Conservation (phyloP, 2,797 vertebrate genomes). For the Chromis chromis region DNA sequence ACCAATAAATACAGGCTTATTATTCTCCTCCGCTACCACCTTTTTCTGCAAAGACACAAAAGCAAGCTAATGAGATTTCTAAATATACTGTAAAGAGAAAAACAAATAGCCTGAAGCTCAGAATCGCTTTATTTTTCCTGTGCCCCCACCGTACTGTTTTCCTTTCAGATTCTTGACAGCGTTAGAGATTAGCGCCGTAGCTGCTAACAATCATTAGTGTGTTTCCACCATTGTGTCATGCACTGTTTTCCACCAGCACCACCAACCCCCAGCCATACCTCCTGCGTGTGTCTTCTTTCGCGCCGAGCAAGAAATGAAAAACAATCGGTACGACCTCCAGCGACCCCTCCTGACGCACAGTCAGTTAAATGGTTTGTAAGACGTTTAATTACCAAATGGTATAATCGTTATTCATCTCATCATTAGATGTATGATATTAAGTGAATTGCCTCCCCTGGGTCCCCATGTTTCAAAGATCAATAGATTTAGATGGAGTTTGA, state of each 20-base stretch:
- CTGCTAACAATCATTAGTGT: conserved; percentile 80
- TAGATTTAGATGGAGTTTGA: conserved; percentile 92
- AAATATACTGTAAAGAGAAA: conserved; percentile 44
- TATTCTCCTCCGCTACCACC: conserved; percentile 41
- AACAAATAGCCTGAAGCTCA: conserved; percentile 6
- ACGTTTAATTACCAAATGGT: conserved; percentile 98
- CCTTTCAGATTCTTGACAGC: conserved; percentile 79
- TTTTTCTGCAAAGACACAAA: conserved; percentile 53
- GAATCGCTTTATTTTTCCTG: conserved; percentile 69
- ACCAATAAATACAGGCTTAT: conserved; percentile 47
- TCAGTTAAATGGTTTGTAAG: conserved; percentile 97
- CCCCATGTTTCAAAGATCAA: conserved; percentile 96
- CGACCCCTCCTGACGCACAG: conserved; percentile 89
- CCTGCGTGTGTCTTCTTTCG: conserved; percentile 46
- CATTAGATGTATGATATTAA: conserved; percentile 96
- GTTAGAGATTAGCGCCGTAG: conserved; percentile 75
- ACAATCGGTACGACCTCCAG: conserved; percentile 86
- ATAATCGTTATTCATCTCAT: conserved; percentile 97
- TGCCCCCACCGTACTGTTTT: conserved; percentile 70
- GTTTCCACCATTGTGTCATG: conserved; percentile 79
- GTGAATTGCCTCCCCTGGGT: conserved; percentile 94
- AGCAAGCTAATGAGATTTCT: conserved; percentile 71
- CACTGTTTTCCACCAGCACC: conserved; percentile 59
- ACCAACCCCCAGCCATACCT: conserved; percentile 37
- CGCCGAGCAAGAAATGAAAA: conserved; percentile 79